These are phyloP conservation scores for Synanceia verrucosa DNA, from an alignment of 2,797 vertebrate species.

Conservation along the genomic window DNA sequence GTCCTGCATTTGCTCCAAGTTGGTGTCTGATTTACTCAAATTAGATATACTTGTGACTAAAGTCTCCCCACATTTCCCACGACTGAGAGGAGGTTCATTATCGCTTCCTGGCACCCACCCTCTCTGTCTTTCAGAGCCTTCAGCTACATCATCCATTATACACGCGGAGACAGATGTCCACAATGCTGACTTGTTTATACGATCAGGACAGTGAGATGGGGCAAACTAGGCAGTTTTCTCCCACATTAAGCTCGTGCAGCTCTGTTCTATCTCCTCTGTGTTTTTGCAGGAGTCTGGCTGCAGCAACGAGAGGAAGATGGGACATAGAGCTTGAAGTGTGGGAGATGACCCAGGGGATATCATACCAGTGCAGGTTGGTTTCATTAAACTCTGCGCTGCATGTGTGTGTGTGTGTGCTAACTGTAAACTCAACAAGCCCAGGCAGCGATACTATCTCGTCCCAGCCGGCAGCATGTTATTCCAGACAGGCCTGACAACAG, in stretches of 20 bases:
- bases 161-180: conserved; percentile 78
- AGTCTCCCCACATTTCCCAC: conserved; percentile 69
- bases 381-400: conserved; percentile 65
- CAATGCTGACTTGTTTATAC: conserved; percentile 79
- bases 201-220: conserved; percentile 52
- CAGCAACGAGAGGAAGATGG: conserved; percentile 46
- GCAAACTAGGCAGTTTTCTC: conserved; percentile 57
- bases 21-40: conserved; percentile 67
- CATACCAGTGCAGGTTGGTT: conserved; percentile 68
- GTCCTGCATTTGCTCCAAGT: conserved; percentile 50
- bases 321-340: conserved; percentile 57
- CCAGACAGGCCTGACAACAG: conserved; percentile 62
- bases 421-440: conserved; percentile 63
- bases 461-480: conserved; percentile 53
- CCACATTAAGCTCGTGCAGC: conserved; percentile 50
- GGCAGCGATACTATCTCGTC: conserved; percentile 62
- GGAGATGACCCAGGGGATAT: conserved; percentile 74
- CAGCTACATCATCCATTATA: conserved; percentile 81
- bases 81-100: conserved; percentile 72
- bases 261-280: conserved; percentile 41
- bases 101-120: conserved; percentile 76
- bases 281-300: conserved; percentile 52
- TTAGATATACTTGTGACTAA: conserved; percentile 73
- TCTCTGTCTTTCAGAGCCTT: conserved; percentile 70
- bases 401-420: conserved; percentile 29